Evolutionary conservation across 2,888 invertebrate genomes (phyloP), one percentile per base, ranked within the genome.

Genomic region (Brachypalpus laphriformis): DNA sequence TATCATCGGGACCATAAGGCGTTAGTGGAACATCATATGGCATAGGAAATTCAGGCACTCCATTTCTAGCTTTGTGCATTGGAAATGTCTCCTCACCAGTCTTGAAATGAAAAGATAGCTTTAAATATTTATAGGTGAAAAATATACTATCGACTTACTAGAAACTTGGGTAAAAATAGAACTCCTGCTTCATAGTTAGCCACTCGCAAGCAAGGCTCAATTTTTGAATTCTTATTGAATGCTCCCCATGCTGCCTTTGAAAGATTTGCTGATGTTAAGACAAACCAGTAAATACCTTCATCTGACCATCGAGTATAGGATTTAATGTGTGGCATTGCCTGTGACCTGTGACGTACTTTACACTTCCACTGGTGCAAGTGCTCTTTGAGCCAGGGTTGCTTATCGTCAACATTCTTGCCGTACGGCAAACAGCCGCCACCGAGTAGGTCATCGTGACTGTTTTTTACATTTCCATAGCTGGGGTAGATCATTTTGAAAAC

Each of bases 191-290:
- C 99, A 90, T 97, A 98, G 49, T 97, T 98, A 91, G 97, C 94
- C 7, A 98, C 94, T 34, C 96, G 94, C 0, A 93, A 90, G 0
- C 93, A 93, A 0, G 92, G 91, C 90, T 94, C 93, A 92, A 94
- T 91, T 92, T 94, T 89, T 2, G 89, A 82, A 47, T 93, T 94
- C 82, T 94, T 94, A 86, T 94, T 94, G 7, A 93, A 91, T 8
- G 92, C 92, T 45, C 99, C 99, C 99, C 99, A 99, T 0, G 99
- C 99, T 0, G 99, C 98, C 93, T 98, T 99, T 9, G 99, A 99
- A 31, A 99, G 93, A 93, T 99, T 99, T 0, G 97, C 98, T 68
- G 98, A 98, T 0, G 98, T 98, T 0, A 99, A 92, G 0, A 97
- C 92, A 90, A 96, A 97, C 95, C 96, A 99, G 78, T 92, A 90